phyloP scores from a whole-genome alignment of 2,113 vertebrate species.

The Mustelus asterias region DNA sequence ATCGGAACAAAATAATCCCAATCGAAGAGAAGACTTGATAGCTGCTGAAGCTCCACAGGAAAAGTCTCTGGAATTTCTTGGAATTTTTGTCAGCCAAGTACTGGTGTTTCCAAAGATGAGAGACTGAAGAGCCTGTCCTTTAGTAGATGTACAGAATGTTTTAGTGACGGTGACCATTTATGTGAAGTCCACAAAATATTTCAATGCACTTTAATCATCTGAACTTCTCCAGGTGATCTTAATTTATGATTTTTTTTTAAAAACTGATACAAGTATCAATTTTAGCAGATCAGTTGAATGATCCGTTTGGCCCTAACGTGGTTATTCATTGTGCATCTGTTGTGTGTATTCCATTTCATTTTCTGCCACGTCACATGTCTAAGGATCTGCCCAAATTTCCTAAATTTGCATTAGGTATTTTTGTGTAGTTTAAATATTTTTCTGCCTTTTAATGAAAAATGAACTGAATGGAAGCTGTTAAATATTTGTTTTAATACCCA shows the following conservation, averaged over 20 bases:
- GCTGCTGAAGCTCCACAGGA: slow-evolving; percentile 2
- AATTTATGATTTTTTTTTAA: slow-evolving; percentile 25
- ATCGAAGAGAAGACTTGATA: slow-evolving; percentile 35
- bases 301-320: slow-evolving; percentile 55
- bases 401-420: not conserved
- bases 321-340: not conserved
- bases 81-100: not conserved
- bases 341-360: slow-evolving; percentile 22
- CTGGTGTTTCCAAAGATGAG: not conserved
- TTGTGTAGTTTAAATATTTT: not conserved
- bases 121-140: not conserved
- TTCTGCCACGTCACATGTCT: not conserved
- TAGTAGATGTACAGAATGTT: not conserved
- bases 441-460: not conserved
- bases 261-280: slow-evolving; percentile 83
- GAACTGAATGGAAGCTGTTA: not conserved
- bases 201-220: slow-evolving; percentile 97
- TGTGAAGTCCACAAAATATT: slow-evolving; percentile 45
- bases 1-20: slow-evolving; percentile 85
- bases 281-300: slow-evolving; percentile 95
- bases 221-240: slow-evolving; percentile 74
- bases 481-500: not conserved
- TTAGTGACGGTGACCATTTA: not conserved
- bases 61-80: not conserved
- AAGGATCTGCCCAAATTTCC: not conserved